Percentiles rank a stretch among this genome's conserved stretches.
These are phyloP conservation scores for Hydrophis major DNA, from an alignment of 2,797 vertebrate genomes.

Conservation along the genomic window DNA sequence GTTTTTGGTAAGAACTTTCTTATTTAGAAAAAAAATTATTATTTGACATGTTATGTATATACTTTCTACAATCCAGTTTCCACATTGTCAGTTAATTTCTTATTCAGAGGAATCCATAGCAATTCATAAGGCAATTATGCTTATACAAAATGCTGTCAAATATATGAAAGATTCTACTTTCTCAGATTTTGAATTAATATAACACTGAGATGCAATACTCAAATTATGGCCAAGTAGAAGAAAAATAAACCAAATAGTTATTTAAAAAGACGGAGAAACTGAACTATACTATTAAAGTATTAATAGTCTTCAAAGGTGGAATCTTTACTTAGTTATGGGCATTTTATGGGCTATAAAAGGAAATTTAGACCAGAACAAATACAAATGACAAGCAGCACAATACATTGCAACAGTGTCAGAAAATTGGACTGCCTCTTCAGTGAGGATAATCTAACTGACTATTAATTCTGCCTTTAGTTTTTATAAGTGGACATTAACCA, in stretches of 20 bases:
- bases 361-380: neutral
- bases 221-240: constrained; percentile 15
- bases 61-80: constrained; percentile 30
- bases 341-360: neutral
- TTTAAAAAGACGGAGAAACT: neutral
- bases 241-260: constrained; percentile 1
- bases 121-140: constrained; percentile 30
- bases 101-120: constrained; percentile 29
- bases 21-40: constrained; percentile 2
- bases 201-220: neutral
- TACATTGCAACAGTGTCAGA: neutral
- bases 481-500: neutral
- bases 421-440: neutral
- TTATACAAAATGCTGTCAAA: constrained; percentile 22
- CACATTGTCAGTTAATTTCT: constrained; percentile 17
- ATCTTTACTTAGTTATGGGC: constrained; percentile 11
- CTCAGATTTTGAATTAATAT: neutral
- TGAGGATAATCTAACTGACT: neutral
- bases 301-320: neutral
- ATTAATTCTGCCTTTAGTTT: neutral
- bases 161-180: constrained; percentile 11
- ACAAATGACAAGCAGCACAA: neutral
- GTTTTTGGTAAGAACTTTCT: neutral
- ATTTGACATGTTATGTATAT: neutral
- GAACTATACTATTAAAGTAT: neutral